Base-by-base conservation (phyloP, 2,888 invertebrate genomes). In the Rhamnusium bicolor region DNA sequence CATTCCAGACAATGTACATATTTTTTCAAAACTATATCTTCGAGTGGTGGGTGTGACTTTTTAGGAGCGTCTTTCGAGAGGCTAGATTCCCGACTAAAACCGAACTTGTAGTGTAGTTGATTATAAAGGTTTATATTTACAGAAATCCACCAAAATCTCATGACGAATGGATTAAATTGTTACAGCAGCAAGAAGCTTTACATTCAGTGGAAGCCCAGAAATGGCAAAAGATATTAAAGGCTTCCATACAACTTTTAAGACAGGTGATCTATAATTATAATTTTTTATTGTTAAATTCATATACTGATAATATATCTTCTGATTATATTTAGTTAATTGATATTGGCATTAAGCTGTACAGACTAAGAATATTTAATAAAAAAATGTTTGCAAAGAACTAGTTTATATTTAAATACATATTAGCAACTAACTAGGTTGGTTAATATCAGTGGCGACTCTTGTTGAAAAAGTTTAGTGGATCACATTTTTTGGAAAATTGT, bases 131-230 rank as follows among this genome's bases (percentile, higher is more conserved):
- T 47, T 65, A 19, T 29, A 49, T 21, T 74, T 73, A 18, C 80
- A 94, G 94, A 83, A 90, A 92, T 85, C 91, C 93, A 71, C 94
- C 95, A 27, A 92, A 92, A 83, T 91, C 92, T 81, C 93, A 94
- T 85, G 94, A 95, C 83, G 95, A 95, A 85, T 97, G 96, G 96
- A 90, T 95, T 72, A 90, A 92, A 79, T 88, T 96, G 77, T 88
- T 97, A 81, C 94, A 94, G 85, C 92, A 94, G 79, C 96, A 97
- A 89, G 93, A 96, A 87, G 90, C 91, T 70, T 90, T 95, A 56
- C 96, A 96, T 88, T 92, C 94, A 73, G 91, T 92, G 29, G 95
- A 97, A 90, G 91, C 96, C 87, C 92, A 92, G 76, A 94, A 94
- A 84, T 97, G 97, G 97, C 92, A 95, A 81, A 90, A 90, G 83